These are phyloP conservation scores for Neocrepidodera transversa DNA, from an alignment of 2,888 invertebrate species.

Conservation along the genomic window DNA sequence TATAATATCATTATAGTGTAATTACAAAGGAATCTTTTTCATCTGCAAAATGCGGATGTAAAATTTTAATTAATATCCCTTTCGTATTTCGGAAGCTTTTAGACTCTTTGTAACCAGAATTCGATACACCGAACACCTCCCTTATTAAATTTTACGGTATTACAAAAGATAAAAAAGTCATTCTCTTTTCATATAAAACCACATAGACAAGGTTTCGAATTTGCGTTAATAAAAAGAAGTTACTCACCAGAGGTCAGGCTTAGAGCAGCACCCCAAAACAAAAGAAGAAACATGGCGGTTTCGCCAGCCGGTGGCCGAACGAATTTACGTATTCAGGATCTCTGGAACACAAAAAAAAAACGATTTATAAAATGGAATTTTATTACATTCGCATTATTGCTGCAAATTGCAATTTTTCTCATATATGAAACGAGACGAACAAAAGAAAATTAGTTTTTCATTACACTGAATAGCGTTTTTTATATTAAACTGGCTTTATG, in stretches of 20 bases:
- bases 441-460: conserved; percentile 23
- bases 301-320: conserved; percentile 25
- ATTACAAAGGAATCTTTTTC: too few species aligned
- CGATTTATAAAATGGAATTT: conserved; percentile 9
- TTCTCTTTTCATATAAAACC: neutral
- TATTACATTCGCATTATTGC: conserved; percentile 18
- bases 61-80: conserved; percentile 11
- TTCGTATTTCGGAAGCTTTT: conserved; percentile 1
- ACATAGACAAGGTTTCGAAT: neutral
- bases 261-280: conserved; percentile 30
- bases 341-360: conserved; percentile 30
- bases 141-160: conserved; percentile 9
- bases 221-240: conserved; percentile 4
- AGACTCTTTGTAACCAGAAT: conserved; percentile 5
- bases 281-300: conserved; percentile 35
- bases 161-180: conserved; percentile 14
- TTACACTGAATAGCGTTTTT: conserved; percentile 4
- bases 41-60: too few species aligned
- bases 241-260: conserved; percentile 39
- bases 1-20: too few species aligned
- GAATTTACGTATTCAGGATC: conserved; percentile 19
- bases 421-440: conserved; percentile 10
- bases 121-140: neutral
- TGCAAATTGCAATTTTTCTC: neutral
- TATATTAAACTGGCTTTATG: conserved; percentile 10